A percentile compares a stretch with the other conserved stretches of the same genome.
Conservation (phyloP, 2,888 invertebrate genomes). For the Reticulitermes lucifugus region DNA sequence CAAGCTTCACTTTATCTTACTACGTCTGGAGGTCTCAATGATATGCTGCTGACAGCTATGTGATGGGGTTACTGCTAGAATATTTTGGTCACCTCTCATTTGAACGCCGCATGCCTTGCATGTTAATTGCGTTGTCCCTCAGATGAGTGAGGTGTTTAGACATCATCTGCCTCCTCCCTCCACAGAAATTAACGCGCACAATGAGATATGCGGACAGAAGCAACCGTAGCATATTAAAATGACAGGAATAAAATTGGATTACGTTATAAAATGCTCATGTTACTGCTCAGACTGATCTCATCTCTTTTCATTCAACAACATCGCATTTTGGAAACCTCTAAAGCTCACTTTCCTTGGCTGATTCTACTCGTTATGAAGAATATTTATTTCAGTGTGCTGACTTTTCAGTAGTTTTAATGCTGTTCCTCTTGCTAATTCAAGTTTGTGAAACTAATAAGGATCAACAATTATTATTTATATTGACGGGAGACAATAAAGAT, state of each 20-base stretch:
- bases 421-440: too few species aligned
- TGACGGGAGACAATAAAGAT: too few species aligned
- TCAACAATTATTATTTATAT: too few species aligned
- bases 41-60: not conserved
- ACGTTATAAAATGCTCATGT: too few species aligned
- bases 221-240: not conserved
- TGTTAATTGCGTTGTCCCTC: not conserved
- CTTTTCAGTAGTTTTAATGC: too few species aligned
- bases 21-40: not conserved
- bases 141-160: not conserved
- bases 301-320: too few species aligned
- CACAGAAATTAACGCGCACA: not conserved
- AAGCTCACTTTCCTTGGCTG: too few species aligned
- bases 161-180: not conserved
- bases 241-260: not conserved
- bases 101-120: not conserved
- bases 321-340: too few species aligned
- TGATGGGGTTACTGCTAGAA: not conserved
- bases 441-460: too few species aligned
- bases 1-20: not conserved
- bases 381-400: too few species aligned
- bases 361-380: too few species aligned
- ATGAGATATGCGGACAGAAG: not conserved
- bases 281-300: too few species aligned
- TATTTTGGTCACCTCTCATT: conserved; percentile 1